Percentiles rank a stretch among this genome's conserved stretches.
Conservation (phyloP, 2,113 vertebrate species). For the Vidua chalybeata region DNA sequence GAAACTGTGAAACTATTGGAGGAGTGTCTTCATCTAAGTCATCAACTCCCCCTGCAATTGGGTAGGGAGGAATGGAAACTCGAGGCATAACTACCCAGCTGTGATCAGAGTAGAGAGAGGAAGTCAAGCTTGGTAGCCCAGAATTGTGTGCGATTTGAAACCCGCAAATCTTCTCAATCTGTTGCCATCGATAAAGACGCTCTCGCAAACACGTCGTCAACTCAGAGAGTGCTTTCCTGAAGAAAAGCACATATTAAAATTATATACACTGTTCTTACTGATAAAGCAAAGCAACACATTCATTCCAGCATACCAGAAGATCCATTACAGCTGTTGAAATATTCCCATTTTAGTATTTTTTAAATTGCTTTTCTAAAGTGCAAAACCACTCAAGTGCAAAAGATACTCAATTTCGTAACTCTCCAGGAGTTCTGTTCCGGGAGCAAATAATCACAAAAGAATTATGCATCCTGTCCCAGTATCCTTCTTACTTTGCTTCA, state of each 20-base stretch:
- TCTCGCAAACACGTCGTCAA: constrained; percentile 94
- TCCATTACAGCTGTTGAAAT: neutral
- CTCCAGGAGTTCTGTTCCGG: neutral
- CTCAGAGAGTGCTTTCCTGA: constrained; percentile 93
- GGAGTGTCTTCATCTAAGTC: constrained; percentile 98
- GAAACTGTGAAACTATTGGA: constrained; percentile 93
- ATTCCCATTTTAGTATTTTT: neutral
- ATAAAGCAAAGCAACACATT: neutral
- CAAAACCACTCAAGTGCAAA: neutral
- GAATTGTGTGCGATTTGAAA: constrained; percentile 97
- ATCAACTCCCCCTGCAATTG: constrained; percentile 95
- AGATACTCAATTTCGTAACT: neutral
- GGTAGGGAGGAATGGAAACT: constrained; percentile 94
- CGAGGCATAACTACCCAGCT: constrained; percentile 99
- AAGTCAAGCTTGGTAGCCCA: constrained; percentile 91
- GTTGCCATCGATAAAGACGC: constrained; percentile 97
- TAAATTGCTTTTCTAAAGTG: neutral
- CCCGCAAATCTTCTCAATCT: constrained; percentile 98
- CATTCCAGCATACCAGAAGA: neutral
- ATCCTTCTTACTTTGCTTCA: constrained; percentile 91
- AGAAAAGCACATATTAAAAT: constrained; percentile 1
- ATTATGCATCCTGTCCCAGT: neutral
- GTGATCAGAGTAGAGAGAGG: constrained; percentile 96
- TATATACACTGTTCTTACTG: neutral
- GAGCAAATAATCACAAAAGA: neutral